Conservation (phyloP, 2,888 invertebrate genomes). For the Nephrotoma flavescens region DNA sequence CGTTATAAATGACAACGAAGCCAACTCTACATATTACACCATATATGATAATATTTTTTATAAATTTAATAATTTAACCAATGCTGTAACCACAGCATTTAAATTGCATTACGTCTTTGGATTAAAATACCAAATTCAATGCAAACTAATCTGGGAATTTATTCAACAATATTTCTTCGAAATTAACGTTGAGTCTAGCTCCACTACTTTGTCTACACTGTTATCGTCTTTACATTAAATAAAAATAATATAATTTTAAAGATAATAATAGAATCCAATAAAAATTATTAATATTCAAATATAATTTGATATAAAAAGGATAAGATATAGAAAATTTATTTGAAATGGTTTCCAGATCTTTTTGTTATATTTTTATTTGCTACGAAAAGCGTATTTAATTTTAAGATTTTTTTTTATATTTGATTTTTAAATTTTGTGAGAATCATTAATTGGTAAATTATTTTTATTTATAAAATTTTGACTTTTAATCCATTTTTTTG, state of each 20-base stretch:
- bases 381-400: no score
- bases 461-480: no score
- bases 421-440: no score
- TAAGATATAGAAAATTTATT: no score
- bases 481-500: no score
- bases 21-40: not conserved
- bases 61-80: not conserved
- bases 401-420: no score
- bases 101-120: not conserved
- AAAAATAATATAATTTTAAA: no score
- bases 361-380: no score
- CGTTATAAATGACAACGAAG: not conserved
- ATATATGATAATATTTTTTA: not conserved
- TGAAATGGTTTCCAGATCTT: not conserved
- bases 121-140: not conserved
- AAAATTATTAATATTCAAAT: no score
- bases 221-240: not conserved
- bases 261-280: no score
- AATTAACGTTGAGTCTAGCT: not conserved
- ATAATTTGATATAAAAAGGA: no score
- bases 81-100: not conserved
- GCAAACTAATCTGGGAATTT: not conserved
- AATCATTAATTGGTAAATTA: no score
- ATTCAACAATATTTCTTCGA: not conserved
- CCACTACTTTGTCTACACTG: not conserved